Percentiles rank a stretch among this genome's conserved stretches.
Conservation (phyloP, 2,888 invertebrate species). For the Hyposoter dolosus region DNA sequence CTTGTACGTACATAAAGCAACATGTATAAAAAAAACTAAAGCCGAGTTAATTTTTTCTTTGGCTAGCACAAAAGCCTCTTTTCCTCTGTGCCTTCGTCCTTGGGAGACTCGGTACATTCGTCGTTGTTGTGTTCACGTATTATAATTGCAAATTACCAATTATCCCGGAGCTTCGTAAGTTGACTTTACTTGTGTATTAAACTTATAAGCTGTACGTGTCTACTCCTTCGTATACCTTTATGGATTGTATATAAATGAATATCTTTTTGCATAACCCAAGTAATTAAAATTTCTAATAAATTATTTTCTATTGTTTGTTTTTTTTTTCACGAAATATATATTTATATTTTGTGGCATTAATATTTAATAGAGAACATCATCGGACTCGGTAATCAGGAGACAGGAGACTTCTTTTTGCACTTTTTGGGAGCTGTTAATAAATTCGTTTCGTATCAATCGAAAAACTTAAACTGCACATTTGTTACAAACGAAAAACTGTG, state of each 20-base stretch:
- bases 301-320: not conserved
- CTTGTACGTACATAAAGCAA: not conserved
- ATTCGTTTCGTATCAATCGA: not conserved
- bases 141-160: slow-evolving; percentile 82
- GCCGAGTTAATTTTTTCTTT: slow-evolving; percentile 17
- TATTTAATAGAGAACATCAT: not conserved
- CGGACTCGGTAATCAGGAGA: not conserved
- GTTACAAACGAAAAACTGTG: not conserved
- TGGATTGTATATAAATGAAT: slow-evolving; percentile 6
- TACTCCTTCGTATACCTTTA: slow-evolving; percentile 32
- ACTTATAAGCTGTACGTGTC: not conserved
- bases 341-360: not conserved
- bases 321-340: not conserved
- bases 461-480: not conserved
- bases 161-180: slow-evolving; percentile 70
- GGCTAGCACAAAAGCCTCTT: slow-evolving; percentile 17
- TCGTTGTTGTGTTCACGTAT: slow-evolving; percentile 67
- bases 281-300: not conserved
- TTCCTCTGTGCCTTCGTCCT: not conserved
- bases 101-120: slow-evolving; percentile 18
- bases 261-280: not conserved
- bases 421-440: not conserved
- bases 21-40: not conserved
- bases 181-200: slow-evolving; percentile 34
- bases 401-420: not conserved